phyloP scores from a whole-genome alignment of 2,113 vertebrate genomes.

The Cercocebus atys region DNA sequence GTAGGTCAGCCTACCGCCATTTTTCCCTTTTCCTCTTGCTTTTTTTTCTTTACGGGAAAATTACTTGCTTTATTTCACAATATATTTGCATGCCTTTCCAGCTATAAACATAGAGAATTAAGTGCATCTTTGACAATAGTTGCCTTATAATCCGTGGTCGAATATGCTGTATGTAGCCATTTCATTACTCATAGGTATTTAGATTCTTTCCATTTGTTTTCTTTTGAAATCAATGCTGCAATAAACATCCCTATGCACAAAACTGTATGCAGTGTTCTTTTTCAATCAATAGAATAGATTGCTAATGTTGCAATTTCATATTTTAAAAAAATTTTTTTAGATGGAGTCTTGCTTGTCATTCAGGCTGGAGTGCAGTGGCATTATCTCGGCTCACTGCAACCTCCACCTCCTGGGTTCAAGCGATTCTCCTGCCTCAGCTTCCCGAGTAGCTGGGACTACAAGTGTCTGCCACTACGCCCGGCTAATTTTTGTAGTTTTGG shows the following conservation, averaged over 20 bases:
- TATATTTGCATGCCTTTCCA: neutral
- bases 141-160: too few relatives aligned
- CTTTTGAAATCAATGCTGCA: neutral
- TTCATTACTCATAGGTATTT: neutral
- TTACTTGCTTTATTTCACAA: neutral
- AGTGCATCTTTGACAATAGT: neutral
- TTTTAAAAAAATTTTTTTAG: neutral
- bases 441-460: neutral
- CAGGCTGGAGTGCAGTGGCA: neutral
- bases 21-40: neutral
- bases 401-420: neutral
- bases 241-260: too few relatives aligned
- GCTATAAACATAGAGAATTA: neutral
- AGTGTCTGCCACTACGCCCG: accelerated
- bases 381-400: neutral
- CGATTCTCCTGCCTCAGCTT: neutral
- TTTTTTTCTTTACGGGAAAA: neutral
- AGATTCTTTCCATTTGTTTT: neutral
- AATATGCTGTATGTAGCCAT: neutral
- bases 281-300: neutral
- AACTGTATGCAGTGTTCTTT: neutral
- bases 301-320: neutral
- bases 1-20: accelerated
- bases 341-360: neutral
- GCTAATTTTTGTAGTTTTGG: neutral